Percentiles rank a stretch among this genome's conserved stretches.
These are phyloP conservation scores for Panthera leo DNA, from an alignment of 2,113 vertebrate genomes.

Conservation along the genomic window DNA sequence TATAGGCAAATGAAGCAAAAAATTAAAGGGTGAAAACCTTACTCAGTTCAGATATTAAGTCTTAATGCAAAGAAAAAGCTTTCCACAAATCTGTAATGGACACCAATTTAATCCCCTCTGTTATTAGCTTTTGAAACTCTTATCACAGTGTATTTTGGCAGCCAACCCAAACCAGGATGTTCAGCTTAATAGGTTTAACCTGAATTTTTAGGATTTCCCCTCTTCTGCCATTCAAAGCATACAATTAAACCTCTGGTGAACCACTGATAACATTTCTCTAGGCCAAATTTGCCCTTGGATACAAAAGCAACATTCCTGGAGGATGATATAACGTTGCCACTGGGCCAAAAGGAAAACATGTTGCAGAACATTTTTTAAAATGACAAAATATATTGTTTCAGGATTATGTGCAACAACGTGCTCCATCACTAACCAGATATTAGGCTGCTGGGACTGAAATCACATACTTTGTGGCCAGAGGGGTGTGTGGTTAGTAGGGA, in stretches of 20 bases:
- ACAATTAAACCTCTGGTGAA: conserved; percentile 80
- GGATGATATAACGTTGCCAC: conserved; percentile 78
- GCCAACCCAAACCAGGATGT: conserved; percentile 73
- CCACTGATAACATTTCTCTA: conserved; percentile 84
- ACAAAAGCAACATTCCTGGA: conserved; percentile 79
- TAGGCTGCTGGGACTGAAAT: conserved; percentile 61
- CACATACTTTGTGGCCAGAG: conserved; percentile 70
- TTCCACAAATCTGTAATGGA: conserved; percentile 83
- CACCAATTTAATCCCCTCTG: conserved; percentile 82
- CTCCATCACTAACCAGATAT: conserved; percentile 75
- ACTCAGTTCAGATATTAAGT: conserved; percentile 84
- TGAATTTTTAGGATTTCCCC: conserved; percentile 75
- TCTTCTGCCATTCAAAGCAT: conserved; percentile 76
- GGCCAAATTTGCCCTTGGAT: conserved; percentile 81
- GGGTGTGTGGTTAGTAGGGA: neutral
- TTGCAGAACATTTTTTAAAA: conserved; percentile 72
- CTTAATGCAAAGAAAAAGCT: conserved; percentile 83
- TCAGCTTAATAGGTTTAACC: conserved; percentile 80
- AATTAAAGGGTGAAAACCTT: conserved; percentile 73
- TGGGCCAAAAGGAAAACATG: conserved; percentile 74
- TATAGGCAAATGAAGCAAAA: conserved; percentile 72
- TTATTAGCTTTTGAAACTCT: conserved; percentile 84
- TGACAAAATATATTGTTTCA: conserved; percentile 83
- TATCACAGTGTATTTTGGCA: conserved; percentile 80
- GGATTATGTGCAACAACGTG: conserved; percentile 77